Evolutionary conservation across 2,797 vertebrate species (phyloP), one percentile per base, ranked within the genome.

Genomic region (Alfaro cultratus): DNA sequence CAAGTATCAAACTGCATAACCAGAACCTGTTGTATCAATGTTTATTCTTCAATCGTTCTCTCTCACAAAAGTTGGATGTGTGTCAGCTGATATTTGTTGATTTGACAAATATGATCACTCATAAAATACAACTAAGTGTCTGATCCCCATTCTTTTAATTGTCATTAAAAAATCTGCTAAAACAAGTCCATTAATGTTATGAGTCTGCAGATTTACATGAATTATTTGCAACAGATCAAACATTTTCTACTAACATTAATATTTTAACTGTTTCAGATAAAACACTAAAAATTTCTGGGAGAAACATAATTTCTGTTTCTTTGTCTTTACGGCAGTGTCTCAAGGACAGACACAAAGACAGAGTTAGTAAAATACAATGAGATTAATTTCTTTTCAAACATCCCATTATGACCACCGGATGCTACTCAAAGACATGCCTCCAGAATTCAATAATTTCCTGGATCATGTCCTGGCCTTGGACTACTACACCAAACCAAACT

Each of bases 381-480:
- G 13, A 31, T 34, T 31, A 5, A 62, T 62, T 34, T 62, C 2
- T 62, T 31, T 31, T 62, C 29, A 34, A 62, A 62, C 57, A 62
- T 29, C 55, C 26, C 26, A 6, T 29, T 31, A 5, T 0, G 98
- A 99, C 85, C 98, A 99, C 84, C 94, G 96, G 81, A 97, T 99
- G 97, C 96, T 99, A 87, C 96, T 99, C 82, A 99, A 99, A 93
- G 97, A 99, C 92, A 99, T 99, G 98, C 98, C 98, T 47, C 96
- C 97, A 0, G 97, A 99, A 88, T 99, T 99, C 81, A 96, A 97
- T 70, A 92, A 97, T 86, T 99, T 99, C 93, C 95, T 99, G 87
- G 98, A 99, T 92, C 98, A 99, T 73, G 97, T 99, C 3, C 96
- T 97, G 90, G 96, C 95, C 88, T 95, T 99, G 47, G 98, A 99